phyloP scores from a whole-genome alignment of 2,797 vertebrate species.

The Dallia pectoralis region DNA sequence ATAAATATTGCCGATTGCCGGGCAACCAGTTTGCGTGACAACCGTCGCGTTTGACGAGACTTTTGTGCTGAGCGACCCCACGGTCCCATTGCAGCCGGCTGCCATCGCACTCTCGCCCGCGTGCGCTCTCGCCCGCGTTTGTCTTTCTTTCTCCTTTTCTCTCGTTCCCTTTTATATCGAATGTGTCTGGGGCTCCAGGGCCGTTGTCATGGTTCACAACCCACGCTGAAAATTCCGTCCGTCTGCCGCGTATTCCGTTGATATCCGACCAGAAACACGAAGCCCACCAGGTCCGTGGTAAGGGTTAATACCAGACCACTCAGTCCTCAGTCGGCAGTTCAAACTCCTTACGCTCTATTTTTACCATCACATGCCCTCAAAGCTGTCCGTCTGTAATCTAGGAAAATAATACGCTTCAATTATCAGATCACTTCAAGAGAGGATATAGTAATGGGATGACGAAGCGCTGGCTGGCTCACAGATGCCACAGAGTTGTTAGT shows the following conservation, averaged over 20 bases:
- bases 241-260: conserved; percentile 56
- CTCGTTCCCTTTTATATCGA: background rate
- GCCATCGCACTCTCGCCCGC: conserved; percentile 12
- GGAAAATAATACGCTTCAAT: background rate
- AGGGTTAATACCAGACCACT: background rate
- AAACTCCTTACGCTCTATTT: background rate
- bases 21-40: too few relatives aligned
- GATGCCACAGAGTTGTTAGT: too few relatives aligned
- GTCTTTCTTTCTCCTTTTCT: conserved; percentile 1
- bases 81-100: conserved; percentile 2
- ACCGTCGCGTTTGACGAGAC: too few relatives aligned
- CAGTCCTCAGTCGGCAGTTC: background rate
- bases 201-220: conserved; percentile 67
- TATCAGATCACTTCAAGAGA: conserved; percentile 26
- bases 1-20: too few relatives aligned
- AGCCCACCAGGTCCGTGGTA: background rate
- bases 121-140: background rate
- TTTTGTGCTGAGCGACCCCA: too few relatives aligned
- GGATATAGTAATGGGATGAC: conserved; percentile 1
- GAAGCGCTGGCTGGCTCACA: too few relatives aligned
- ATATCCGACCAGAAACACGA: background rate
- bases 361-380: background rate
- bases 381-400: background rate
- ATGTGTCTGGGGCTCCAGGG: conserved; percentile 54
- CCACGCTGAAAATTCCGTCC: conserved; percentile 65